Evolutionary conservation across 2,113 vertebrate species (phyloP).

Genomic region (Hippocampus zosterae): DNA sequence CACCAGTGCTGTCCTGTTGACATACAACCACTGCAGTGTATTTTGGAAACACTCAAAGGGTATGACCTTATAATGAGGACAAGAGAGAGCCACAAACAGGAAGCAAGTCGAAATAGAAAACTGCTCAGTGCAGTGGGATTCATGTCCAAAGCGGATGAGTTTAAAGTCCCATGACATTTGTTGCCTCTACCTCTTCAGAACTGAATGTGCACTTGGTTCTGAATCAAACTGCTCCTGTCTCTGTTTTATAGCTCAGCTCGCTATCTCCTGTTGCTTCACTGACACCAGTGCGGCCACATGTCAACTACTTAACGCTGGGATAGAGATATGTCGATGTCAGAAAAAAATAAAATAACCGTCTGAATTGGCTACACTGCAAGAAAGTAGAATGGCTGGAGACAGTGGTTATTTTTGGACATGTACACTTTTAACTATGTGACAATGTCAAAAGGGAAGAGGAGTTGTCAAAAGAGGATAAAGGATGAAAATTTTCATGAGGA

Average conservation of each 20-base stretch:
- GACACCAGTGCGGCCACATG: conserved; percentile 16
- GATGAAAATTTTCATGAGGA: neutral
- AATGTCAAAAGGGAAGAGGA: neutral
- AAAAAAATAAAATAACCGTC: conserved; percentile 4
- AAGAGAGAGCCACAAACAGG: conserved; percentile 32
- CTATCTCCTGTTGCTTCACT: neutral
- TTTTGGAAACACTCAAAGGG: conserved; percentile 15
- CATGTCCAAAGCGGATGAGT: neutral
- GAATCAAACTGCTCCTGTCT: conserved; percentile 20
- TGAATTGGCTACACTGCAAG: conserved; percentile 17
- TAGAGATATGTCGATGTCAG: neutral
- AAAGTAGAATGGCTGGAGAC: neutral
- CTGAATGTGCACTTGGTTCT: conserved; percentile 32
- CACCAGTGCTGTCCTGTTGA: neutral
- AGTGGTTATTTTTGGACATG: conserved; percentile 10
- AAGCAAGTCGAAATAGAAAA: conserved; percentile 26
- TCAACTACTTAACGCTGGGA: conserved; percentile 4
- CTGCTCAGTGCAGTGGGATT: conserved; percentile 35
- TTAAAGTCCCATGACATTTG: conserved; percentile 8
- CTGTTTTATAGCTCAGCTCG: conserved; percentile 17
- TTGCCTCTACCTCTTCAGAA: conserved; percentile 32
- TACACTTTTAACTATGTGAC: conserved; percentile 7
- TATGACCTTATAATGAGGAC: conserved; percentile 20
- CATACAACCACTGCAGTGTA: neutral
- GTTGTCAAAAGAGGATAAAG: neutral